Base-by-base conservation (phyloP, 2,113 vertebrate species). In the Probosciger aterrimus region DNA sequence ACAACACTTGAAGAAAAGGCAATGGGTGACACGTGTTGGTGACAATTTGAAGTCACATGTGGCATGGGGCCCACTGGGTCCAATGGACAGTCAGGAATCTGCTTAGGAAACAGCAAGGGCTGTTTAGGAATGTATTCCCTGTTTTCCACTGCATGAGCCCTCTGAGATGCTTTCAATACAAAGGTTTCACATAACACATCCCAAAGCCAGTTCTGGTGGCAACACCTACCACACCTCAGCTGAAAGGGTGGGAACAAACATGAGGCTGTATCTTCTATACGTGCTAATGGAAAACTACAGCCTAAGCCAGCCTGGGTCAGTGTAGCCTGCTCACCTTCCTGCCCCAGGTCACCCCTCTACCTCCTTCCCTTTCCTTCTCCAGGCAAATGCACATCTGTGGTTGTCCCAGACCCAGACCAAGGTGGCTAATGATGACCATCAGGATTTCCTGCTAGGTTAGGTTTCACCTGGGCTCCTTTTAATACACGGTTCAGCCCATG, bases 101-200 rank as follows among this genome's bases (percentile, higher is more conserved):
- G 6, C 43, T 82, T 22, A 69, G 47, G 37, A 76, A 82, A 55
- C 43, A 73, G 57, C 68, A 73, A 57, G 13, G 41, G 18, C 13
- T 90, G 17, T 35, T 88, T 23, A 68, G 44, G 23, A 52, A 52
- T 44, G 19, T 52, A 52, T 62, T 91, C 10, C 53, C 44, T 44
- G 28, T 35, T 39, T 37, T 71, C 31, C 78, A 49, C 11, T 39
- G 19, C 13, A 30, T 79, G 62, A 55, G 23, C 19, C 23, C 39
- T 55, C 47, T 0, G 0, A 88, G 47, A 76, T 1, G 1, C 14
- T 49, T 43, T 80, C 41, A 64, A 4, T 2, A 7, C 37, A 85
- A 68, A 76, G 19, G 47, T 25, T 80, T 80, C n/a, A 30, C 14
- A 35, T 65, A 70, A 70, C 0, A 0, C 22, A 57, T 14, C 41